Conservation (phyloP, 2,888 invertebrate species). For the Augiades crinisus region DNA sequence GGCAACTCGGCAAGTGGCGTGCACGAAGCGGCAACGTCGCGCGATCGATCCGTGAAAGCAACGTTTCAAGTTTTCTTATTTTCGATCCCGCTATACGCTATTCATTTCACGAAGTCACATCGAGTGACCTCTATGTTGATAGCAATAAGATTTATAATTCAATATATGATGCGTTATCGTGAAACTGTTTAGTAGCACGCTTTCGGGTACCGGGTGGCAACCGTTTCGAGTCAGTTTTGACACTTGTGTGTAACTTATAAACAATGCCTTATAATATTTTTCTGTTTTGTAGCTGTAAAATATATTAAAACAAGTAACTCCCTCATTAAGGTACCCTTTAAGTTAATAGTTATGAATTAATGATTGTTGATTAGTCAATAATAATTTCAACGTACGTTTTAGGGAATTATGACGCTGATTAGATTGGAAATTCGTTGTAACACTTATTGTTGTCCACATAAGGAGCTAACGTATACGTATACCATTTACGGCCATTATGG, state of each 20-base stretch:
- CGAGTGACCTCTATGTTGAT: not conserved
- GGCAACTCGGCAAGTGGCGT: slow-evolving; percentile 39
- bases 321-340: no score
- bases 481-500: no score
- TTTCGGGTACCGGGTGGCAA: slow-evolving; percentile 1
- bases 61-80: slow-evolving; percentile 32
- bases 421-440: no score
- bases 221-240: slow-evolving; percentile 7
- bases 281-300: no score
- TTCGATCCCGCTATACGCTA: slow-evolving; percentile 24
- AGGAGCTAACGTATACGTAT: no score
- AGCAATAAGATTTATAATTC: not conserved
- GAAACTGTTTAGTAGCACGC: not conserved
- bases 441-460: no score
- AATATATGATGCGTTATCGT: not conserved
- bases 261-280: no score
- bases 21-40: slow-evolving; percentile 72
- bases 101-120: not conserved
- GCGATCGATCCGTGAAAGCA: slow-evolving; percentile 61
- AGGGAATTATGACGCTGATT: no score
- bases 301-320: no score
- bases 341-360: no score
- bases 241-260: not conserved
- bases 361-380: no score
- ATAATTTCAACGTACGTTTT: no score